These are phyloP conservation scores for Andrena bicolor DNA, from an alignment of 2,888 invertebrate genomes.

Conservation along the genomic window DNA sequence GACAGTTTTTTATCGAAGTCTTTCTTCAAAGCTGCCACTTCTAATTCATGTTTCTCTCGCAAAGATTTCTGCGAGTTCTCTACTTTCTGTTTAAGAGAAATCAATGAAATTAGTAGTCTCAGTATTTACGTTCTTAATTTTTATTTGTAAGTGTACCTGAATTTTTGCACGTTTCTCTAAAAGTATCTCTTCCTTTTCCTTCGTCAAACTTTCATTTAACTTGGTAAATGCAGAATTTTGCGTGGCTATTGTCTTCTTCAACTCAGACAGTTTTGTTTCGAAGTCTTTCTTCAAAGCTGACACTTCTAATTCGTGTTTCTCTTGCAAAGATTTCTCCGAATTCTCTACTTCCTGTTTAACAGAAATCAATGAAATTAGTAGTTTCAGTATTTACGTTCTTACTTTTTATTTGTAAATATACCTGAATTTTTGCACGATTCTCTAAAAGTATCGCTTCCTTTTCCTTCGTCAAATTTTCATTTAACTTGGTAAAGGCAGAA, in stretches of 20 bases:
- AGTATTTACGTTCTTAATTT: not conserved
- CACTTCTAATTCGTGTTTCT: conserved; percentile 27
- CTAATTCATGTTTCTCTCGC: conserved; percentile 19
- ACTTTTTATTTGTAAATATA: no score
- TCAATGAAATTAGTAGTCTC: not conserved
- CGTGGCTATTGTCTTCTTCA: conserved; percentile 3
- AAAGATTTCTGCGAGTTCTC: conserved; percentile 13
- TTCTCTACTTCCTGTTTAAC: conserved; percentile 28
- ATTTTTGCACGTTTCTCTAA: conserved; percentile 27
- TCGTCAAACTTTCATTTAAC: conserved; percentile 33
- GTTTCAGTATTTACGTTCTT: not conserved
- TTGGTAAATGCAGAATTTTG: conserved; percentile 3
- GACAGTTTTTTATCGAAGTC: conserved; percentile 19
- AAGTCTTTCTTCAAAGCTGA: conserved; percentile 16
- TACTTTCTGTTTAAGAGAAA: conserved; percentile 24
- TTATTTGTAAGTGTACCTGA: conserved; percentile 29
- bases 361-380: not conserved
- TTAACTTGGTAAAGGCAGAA: conserved; percentile 19
- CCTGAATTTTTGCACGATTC: no score
- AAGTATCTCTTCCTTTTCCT: no score
- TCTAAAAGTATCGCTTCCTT: no score
- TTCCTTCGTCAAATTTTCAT: conserved; percentile 34
- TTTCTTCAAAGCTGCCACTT: conserved; percentile 20
- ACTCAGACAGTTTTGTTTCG: conserved; percentile 28
- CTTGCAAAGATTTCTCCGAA: conserved; percentile 5